Conservation (phyloP, 2,113 vertebrate genomes). For the Vanacampus margaritifer region DNA sequence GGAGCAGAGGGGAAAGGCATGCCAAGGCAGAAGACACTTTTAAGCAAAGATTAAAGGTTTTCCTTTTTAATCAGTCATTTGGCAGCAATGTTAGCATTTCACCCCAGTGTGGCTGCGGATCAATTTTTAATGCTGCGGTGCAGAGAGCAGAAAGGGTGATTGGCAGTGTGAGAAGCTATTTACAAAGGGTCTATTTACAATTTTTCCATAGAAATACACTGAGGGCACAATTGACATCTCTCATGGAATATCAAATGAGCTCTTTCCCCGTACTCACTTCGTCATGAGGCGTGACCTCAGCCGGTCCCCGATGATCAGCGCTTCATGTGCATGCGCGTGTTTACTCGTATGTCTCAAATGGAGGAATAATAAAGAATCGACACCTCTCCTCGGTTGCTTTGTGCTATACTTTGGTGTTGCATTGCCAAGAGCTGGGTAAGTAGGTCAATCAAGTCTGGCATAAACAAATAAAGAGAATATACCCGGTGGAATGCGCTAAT, state of each 20-base stretch:
- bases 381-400: conserved; percentile 61
- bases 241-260: conserved; percentile 71
- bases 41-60: conserved; percentile 82
- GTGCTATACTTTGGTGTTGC: conserved; percentile 51
- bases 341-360: conserved; percentile 45
- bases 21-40: conserved; percentile 77
- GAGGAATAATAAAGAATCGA: conserved; percentile 58
- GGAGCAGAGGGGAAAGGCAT: conserved; percentile 63
- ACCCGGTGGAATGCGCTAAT: conserved; percentile 47
- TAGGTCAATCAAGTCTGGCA: conserved; percentile 66
- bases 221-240: conserved; percentile 73
- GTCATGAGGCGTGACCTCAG: conserved; percentile 65
- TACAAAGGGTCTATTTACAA: conserved; percentile 79
- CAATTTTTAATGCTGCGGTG: conserved; percentile 79
- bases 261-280: conserved; percentile 27
- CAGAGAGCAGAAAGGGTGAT: conserved; percentile 72
- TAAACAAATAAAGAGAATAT: conserved; percentile 58
- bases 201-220: conserved; percentile 70
- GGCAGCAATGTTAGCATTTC: conserved; percentile 77
- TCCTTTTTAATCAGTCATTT: conserved; percentile 81
- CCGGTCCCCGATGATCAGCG: conserved; percentile 51
- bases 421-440: conserved; percentile 57
- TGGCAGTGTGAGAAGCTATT: conserved; percentile 74
- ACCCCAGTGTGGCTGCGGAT: conserved; percentile 72
- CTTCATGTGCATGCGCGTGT: conserved; percentile 20